These are phyloP conservation scores for Polymixis lichenea DNA, from an alignment of 2,888 invertebrate species.

Conservation along the genomic window DNA sequence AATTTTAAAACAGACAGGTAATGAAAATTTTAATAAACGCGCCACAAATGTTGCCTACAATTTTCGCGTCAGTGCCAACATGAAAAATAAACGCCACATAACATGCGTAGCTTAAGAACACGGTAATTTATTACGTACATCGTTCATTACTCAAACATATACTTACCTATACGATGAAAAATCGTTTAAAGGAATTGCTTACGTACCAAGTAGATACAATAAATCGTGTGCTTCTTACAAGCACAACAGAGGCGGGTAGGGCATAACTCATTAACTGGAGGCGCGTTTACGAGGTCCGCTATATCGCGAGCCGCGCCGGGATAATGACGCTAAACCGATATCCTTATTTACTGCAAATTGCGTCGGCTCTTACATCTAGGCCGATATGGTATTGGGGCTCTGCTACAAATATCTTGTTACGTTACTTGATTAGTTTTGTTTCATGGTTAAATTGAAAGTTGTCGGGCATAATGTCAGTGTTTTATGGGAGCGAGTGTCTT, in stretches of 20 bases:
- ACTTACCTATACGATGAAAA: slow-evolving; percentile 70
- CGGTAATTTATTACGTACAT: slow-evolving; percentile 68
- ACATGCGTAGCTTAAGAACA: slow-evolving; percentile 61
- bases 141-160: slow-evolving; percentile 69
- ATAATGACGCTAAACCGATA: slow-evolving; percentile 89
- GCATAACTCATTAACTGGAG: slow-evolving; percentile 74
- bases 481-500: slow-evolving; percentile 48
- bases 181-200: slow-evolving; percentile 76
- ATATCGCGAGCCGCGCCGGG: slow-evolving; percentile 74
- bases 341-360: slow-evolving; percentile 90
- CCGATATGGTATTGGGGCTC: slow-evolving; percentile 63
- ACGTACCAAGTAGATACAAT: slow-evolving; percentile 71
- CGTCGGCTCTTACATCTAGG: slow-evolving; percentile 75
- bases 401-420: slow-evolving; percentile 70
- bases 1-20: slow-evolving; percentile 48
- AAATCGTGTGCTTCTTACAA: slow-evolving; percentile 75
- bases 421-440: slow-evolving; percentile 71
- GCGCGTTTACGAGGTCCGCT: slow-evolving; percentile 77
- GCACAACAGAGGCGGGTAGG: slow-evolving; percentile 66
- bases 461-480: slow-evolving; percentile 47
- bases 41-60: slow-evolving; percentile 50
- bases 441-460: slow-evolving; percentile 65
- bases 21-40: slow-evolving; percentile 57
- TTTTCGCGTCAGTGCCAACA: slow-evolving; percentile 57
- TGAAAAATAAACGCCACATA: slow-evolving; percentile 61